These are phyloP conservation scores for Nematopogon swammerdamellus DNA, from an alignment of 2,888 invertebrate genomes.

Conservation along the genomic window DNA sequence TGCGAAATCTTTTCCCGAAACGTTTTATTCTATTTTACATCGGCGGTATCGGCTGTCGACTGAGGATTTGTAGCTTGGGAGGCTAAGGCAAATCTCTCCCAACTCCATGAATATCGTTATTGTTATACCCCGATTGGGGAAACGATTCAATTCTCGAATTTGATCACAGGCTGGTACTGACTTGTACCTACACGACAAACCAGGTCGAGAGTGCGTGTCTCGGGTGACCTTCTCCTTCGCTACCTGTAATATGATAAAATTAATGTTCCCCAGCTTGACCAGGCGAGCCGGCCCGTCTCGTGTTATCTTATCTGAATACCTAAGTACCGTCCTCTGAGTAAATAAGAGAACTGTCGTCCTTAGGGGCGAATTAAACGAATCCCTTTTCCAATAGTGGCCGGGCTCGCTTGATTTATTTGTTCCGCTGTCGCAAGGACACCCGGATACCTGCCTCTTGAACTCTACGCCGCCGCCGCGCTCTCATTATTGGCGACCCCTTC, in stretches of 20 bases:
- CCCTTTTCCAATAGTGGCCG: not conserved
- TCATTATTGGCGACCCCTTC: not conserved
- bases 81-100: no score
- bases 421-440: not conserved
- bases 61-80: no score
- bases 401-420: not conserved
- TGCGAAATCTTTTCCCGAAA: constrained; percentile 3
- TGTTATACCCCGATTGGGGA: no score
- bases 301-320: not conserved
- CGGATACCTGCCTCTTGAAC: not conserved
- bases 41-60: no score
- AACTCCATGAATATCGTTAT: no score
- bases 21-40: not conserved
- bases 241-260: not conserved
- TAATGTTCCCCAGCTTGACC: not conserved
- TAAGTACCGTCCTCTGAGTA: not conserved
- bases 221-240: no score
- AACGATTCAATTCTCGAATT: no score
- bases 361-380: not conserved
- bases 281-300: not conserved
- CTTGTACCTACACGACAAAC: no score
- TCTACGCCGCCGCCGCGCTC: not conserved
- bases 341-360: not conserved
- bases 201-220: no score
- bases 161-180: no score